phyloP scores from a whole-genome alignment of 2,888 invertebrate genomes.

The Tholera decimalis region DNA sequence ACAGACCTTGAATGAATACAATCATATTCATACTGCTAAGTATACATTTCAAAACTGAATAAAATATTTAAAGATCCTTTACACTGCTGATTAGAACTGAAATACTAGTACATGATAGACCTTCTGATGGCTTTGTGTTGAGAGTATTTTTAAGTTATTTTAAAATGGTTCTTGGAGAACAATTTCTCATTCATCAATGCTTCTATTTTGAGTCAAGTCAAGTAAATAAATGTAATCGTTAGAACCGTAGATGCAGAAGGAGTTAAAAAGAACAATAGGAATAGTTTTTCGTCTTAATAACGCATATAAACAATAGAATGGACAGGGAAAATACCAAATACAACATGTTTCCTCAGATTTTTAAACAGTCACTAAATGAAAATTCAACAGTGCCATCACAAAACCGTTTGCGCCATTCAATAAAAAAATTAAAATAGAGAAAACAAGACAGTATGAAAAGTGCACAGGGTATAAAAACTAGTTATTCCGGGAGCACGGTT shows the following conservation, averaged over 20 bases:
- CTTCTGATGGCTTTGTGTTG: background rate
- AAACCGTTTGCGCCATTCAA: background rate
- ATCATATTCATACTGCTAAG: slow-evolving; percentile 27
- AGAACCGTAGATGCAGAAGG: background rate
- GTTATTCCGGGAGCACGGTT: slow-evolving; percentile 55
- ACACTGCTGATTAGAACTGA: slow-evolving; percentile 5
- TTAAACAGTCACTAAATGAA: slow-evolving; percentile 1
- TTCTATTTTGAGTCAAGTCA: background rate
- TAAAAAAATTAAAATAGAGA: background rate
- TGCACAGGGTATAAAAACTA: slow-evolving; percentile 52
- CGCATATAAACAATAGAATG: background rate
- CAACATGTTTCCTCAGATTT: background rate
- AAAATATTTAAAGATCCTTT: slow-evolving; percentile 30
- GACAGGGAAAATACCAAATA: background rate
- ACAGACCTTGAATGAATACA: slow-evolving; percentile 32
- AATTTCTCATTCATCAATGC: background rate
- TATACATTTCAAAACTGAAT: slow-evolving; percentile 16
- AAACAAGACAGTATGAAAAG: slow-evolving; percentile 42
- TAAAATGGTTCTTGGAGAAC: background rate
- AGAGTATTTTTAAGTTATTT: background rate
- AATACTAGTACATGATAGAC: background rate
- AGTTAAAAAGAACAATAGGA: background rate
- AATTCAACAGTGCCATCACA: background rate
- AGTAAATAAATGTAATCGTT: background rate
- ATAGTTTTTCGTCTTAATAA: background rate